Evolutionary conservation across 1,140 invertebrate species (phyloP).

Genomic region (Scylla paramamosain): DNA sequence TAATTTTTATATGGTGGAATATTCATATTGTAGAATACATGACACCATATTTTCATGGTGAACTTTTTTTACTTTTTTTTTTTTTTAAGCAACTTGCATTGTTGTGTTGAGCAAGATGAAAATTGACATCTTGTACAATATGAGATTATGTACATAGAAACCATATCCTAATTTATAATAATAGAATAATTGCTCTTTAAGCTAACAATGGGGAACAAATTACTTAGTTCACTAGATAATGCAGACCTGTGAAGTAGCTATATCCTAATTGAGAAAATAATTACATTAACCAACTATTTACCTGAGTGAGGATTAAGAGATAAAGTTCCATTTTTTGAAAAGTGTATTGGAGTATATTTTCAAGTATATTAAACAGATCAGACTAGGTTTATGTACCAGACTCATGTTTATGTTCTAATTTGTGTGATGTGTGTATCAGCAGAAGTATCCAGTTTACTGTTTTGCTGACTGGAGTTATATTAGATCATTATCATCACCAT

Average conservation of each 20-base stretch:
- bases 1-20: conserved; percentile 16
- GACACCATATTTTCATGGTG: conserved; percentile 13
- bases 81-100: background rate
- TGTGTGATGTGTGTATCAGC: too few relatives aligned
- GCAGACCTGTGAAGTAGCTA: background rate
- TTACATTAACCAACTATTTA: background rate
- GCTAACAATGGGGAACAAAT: background rate
- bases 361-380: too few relatives aligned
- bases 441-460: too few relatives aligned
- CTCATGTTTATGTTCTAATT: too few relatives aligned
- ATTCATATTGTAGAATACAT: background rate
- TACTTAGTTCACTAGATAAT: background rate
- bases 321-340: background rate
- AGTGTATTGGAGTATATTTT: too few relatives aligned
- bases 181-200: background rate
- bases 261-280: background rate
- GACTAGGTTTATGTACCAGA: too few relatives aligned
- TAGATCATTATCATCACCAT: too few relatives aligned
- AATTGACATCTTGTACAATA: background rate
- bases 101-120: background rate
- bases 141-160: conserved; percentile 5
- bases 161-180: conserved; percentile 4
- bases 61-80: background rate
- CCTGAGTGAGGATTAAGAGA: background rate
- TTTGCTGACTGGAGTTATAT: too few relatives aligned